Conservation (phyloP, 2,113 vertebrate genomes). For the Microcebus tavaratra region DNA sequence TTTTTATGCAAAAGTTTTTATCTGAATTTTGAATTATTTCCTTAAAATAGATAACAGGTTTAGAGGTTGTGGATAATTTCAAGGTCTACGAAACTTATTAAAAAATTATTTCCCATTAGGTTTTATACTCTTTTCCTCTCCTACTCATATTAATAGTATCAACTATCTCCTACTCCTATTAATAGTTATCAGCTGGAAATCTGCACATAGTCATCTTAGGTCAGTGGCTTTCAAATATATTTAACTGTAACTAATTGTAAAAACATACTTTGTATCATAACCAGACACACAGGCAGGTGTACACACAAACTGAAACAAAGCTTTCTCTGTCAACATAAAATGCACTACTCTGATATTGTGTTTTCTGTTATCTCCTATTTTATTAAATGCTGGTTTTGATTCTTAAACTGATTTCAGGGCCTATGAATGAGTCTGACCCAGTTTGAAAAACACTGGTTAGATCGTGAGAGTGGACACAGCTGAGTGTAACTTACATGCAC, state of each 20-base stretch:
- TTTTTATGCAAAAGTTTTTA: background rate
- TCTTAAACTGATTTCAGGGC: background rate
- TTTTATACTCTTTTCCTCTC: background rate
- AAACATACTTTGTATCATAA: constrained; percentile 1
- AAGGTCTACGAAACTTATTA: background rate
- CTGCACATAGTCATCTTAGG: background rate
- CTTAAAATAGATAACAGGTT: constrained; percentile 10
- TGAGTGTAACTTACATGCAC: background rate
- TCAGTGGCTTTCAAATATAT: background rate
- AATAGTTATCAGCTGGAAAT: background rate
- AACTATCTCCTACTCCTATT: background rate
- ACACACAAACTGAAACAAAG: background rate
- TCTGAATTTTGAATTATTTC: constrained; percentile 25
- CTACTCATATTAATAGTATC: background rate
- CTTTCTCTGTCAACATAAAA: background rate
- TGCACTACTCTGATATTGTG: background rate
- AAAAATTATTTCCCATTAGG: constrained; percentile 26
- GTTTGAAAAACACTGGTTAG: background rate
- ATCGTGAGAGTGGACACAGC: background rate
- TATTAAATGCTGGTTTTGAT: background rate
- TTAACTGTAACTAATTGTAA: background rate
- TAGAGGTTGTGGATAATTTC: constrained; percentile 30
- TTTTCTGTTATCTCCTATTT: background rate
- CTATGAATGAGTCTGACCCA: background rate
- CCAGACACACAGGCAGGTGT: background rate